Conservation (phyloP, 64 coral and sea anemone species). For the Stichodactyla mertensii region DNA sequence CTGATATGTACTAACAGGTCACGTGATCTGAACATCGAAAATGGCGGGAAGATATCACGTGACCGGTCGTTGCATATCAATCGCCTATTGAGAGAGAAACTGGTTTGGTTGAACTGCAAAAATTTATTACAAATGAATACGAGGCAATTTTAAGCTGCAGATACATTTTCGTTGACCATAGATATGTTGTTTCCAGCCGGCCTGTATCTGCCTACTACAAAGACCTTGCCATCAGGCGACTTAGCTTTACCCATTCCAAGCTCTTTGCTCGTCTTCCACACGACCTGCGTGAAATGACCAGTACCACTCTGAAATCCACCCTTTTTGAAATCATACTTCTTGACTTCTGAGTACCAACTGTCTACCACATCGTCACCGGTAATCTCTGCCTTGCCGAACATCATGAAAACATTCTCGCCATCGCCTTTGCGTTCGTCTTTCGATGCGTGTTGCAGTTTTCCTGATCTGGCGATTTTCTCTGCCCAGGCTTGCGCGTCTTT, state of each 20-base stretch:
- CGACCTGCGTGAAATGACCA: conserved; percentile 39
- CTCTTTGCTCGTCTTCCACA: conserved; percentile 39
- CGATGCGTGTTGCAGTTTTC: background rate
- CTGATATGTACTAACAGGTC: no score
- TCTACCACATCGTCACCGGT: conserved; percentile 1
- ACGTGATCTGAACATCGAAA: no score
- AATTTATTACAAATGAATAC: background rate
- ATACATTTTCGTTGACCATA: conserved; percentile 13
- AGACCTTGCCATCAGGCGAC: conserved; percentile 23
- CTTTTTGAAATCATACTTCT: conserved; percentile 28
- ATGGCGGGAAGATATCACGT: no score
- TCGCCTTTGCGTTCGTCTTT: conserved; percentile 8
- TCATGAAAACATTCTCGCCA: conserved; percentile 28
- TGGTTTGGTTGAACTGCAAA: no score
- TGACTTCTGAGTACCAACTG: conserved; percentile 21
- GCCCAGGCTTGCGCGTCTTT: conserved; percentile 39
- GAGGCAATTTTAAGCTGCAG: background rate
- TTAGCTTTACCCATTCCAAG: conserved; percentile 32
- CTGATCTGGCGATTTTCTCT: conserved; percentile 25
- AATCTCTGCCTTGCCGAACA: conserved; percentile 10
- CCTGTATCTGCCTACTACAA: conserved; percentile 32
- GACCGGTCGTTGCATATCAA: no score
- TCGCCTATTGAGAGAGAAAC: no score
- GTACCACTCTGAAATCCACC: conserved; percentile 15
- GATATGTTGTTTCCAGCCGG: conserved; percentile 32